phyloP scores from a whole-genome alignment of 2,797 vertebrate species.

The Hypotaenidia okinawae region DNA sequence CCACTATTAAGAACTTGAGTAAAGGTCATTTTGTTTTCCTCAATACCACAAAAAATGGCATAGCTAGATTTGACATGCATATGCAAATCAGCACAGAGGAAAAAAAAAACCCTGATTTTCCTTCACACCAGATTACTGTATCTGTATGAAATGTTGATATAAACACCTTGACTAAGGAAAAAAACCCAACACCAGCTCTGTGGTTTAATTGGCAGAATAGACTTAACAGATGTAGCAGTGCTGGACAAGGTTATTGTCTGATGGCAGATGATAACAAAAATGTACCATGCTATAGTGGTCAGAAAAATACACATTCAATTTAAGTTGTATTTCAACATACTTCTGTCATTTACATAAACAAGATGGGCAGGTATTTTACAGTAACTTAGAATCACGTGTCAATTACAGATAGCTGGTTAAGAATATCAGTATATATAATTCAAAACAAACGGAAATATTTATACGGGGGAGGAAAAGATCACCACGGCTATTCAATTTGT shows the following conservation, averaged over 20 bases:
- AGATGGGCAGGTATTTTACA: neutral
- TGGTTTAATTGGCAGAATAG: slow-evolving; percentile 66
- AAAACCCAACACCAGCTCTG: neutral
- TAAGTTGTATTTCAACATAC: neutral
- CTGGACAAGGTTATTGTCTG: slow-evolving; percentile 29
- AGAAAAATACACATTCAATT: slow-evolving; percentile 23
- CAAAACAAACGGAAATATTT: neutral
- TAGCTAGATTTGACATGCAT: slow-evolving; percentile 61
- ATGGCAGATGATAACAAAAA: slow-evolving; percentile 17
- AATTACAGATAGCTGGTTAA: neutral
- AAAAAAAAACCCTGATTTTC: slow-evolving; percentile 35
- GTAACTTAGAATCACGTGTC: neutral
- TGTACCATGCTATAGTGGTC: neutral
- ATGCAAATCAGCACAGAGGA: slow-evolving; percentile 70
- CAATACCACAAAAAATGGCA: slow-evolving; percentile 60
- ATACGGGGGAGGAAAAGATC: neutral
- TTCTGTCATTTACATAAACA: neutral
- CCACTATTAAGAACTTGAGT: slow-evolving; percentile 67
- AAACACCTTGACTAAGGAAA: slow-evolving; percentile 56
- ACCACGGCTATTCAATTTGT: neutral
- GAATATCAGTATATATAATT: neutral
- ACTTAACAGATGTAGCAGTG: slow-evolving; percentile 43
- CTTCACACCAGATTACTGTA: slow-evolving; percentile 50
- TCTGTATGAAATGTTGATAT: slow-evolving; percentile 60
- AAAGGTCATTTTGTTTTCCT: slow-evolving; percentile 79